A percentile compares a stretch with the other conserved stretches of the same genome.
Evolutionary conservation across 2,888 invertebrate species (phyloP).

Genomic region (Hypercompe scribonia): DNA sequence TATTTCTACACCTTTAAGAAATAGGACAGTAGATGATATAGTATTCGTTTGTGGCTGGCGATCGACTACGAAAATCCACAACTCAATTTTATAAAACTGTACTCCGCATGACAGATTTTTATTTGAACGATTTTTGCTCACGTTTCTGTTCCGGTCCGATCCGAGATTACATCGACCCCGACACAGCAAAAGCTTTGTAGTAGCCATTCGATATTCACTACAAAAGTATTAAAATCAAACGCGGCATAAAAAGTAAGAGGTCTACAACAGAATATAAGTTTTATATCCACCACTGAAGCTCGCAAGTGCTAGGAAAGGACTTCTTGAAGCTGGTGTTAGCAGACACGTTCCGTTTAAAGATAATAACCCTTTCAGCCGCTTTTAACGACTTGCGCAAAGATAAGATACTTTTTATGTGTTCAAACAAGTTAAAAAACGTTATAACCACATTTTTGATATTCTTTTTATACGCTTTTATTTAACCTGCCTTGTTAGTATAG

Average conservation of each 20-base stretch:
- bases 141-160: conserved; percentile 4
- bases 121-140: not conserved
- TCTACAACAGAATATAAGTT: conserved; percentile 14
- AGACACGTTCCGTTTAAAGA: conserved; percentile 23
- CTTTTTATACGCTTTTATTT: conserved; percentile 4
- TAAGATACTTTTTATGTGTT: conserved; percentile 20
- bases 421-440: conserved; percentile 8
- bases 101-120: conserved; percentile 1
- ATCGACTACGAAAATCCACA: not conserved
- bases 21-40: not conserved
- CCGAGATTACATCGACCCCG: conserved; percentile 13
- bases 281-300: conserved; percentile 13
- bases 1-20: not conserved
- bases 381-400: conserved; percentile 22
- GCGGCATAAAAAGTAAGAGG: conserved; percentile 6
- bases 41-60: not conserved
- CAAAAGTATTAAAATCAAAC: conserved; percentile 17
- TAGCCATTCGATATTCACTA: conserved; percentile 8
- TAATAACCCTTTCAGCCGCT: conserved; percentile 23
- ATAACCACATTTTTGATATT: conserved; percentile 5
- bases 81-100: conserved; percentile 1
- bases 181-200: conserved; percentile 10
- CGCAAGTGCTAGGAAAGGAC: conserved; percentile 7
- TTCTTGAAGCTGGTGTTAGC: conserved; percentile 19
- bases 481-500: not conserved